Percentiles rank a stretch among this genome's conserved stretches.
phyloP scores from a whole-genome alignment of 92 coral and sea anemone species.

The Phymanthus crucifer region DNA sequence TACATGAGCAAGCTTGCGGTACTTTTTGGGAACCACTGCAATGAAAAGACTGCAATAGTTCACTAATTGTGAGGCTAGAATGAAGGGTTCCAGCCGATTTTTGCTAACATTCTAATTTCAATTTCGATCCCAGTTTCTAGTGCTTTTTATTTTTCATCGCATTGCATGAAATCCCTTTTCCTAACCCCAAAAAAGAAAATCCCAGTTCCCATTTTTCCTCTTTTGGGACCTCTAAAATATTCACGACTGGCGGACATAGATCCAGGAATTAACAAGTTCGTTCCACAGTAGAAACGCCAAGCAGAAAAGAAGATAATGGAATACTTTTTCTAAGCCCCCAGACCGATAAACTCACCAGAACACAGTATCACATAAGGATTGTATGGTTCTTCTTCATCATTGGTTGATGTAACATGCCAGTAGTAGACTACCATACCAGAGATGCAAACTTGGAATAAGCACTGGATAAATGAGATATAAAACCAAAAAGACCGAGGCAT shows the following conservation, averaged over 20 bases:
- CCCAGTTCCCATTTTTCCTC: no score
- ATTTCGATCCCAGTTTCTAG: no score
- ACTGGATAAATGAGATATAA: neutral
- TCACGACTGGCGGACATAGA: no score
- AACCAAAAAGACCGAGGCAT: constrained; percentile 12
- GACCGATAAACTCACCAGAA: constrained; percentile 7
- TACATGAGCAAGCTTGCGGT: neutral
- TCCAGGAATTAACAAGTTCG: no score
- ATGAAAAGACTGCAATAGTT: neutral
- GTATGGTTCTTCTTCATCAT: neutral
- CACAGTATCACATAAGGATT: neutral
- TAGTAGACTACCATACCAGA: constrained; percentile 2
- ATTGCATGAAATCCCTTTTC: no score
- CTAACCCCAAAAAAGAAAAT: no score
- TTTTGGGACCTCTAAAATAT: no score
- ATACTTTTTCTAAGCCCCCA: neutral
- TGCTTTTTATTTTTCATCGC: no score
- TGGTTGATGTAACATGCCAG: neutral
- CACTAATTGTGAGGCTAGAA: neutral
- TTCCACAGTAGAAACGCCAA: neutral
- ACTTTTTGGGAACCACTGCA: constrained; percentile 4
- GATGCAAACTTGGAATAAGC: constrained; percentile 2
- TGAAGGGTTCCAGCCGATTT: neutral
- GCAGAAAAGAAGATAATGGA: neutral
- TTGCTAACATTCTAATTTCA: no score